Evolutionary conservation across 2,113 vertebrate species (phyloP).

Genomic region (Eretmochelys imbricata): DNA sequence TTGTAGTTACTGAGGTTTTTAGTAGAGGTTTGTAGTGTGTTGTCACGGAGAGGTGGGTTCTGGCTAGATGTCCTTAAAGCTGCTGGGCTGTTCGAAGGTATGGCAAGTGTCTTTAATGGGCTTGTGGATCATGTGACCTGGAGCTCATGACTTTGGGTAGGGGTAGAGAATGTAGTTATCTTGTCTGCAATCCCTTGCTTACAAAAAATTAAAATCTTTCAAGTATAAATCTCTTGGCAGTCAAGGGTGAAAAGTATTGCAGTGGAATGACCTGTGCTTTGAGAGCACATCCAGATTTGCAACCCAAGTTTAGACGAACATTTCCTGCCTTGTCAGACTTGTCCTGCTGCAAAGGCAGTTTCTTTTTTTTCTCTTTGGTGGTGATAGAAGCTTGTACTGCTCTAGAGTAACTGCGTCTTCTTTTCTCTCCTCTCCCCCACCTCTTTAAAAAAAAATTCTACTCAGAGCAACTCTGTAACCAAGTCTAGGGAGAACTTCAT

Average conservation of each 20-base stretch:
- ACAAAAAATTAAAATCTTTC: background rate
- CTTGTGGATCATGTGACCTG: background rate
- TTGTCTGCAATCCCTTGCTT: slow-evolving; percentile 3
- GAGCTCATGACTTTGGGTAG: background rate
- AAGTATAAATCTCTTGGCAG: background rate
- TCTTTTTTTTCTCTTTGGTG: background rate
- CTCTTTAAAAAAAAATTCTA: background rate
- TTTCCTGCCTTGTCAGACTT: slow-evolving; percentile 54
- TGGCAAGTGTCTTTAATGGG: background rate
- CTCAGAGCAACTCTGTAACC: background rate
- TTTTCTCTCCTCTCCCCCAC: fast-evolving
- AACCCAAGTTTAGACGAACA: slow-evolving; percentile 26
- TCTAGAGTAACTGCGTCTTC: background rate
- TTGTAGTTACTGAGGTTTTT: background rate
- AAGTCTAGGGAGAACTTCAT: background rate
- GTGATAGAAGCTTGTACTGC: background rate
- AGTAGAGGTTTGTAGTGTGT: background rate
- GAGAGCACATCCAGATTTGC: slow-evolving; percentile 42
- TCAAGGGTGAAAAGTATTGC: background rate
- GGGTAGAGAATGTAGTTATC: background rate
- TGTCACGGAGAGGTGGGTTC: background rate
- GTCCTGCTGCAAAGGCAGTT: background rate
- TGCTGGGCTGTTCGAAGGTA: background rate
- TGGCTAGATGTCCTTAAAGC: background rate
- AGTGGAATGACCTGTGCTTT: background rate